Conservation (phyloP, 2,888 invertebrate genomes). For the Alitta virens region DNA sequence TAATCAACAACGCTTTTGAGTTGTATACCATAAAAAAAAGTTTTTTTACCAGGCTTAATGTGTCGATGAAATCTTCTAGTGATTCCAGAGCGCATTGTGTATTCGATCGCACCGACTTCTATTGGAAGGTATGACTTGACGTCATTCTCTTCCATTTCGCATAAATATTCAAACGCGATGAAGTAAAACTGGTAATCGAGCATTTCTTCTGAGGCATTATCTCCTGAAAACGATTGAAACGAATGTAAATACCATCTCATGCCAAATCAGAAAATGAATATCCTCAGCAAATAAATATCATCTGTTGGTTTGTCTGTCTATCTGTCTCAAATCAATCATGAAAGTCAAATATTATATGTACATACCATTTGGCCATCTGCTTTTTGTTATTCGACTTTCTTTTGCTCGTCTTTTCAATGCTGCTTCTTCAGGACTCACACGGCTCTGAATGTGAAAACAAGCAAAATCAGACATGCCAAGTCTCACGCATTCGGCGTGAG, state of each 20-base stretch:
- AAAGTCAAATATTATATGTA: too few relatives aligned
- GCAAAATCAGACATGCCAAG: too few relatives aligned
- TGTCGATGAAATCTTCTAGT: slow-evolving; percentile 9
- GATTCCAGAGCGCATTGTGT: slow-evolving; percentile 8
- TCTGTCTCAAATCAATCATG: too few relatives aligned
- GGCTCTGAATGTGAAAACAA: too few relatives aligned
- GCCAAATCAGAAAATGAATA: too few relatives aligned
- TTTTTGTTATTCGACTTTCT: slow-evolving; percentile 6
- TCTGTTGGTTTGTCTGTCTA: too few relatives aligned
- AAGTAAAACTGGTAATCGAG: slow-evolving; percentile 14
- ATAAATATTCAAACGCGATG: slow-evolving; percentile 16
- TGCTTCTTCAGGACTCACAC: slow-evolving; percentile 8
- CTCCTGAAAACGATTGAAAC: too few relatives aligned
- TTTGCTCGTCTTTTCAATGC: slow-evolving; percentile 1
- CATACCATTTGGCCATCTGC: slow-evolving; percentile 15
- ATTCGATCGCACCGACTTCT: slow-evolving; percentile 13
- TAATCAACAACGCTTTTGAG: too few relatives aligned
- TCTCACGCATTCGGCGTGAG: too few relatives aligned
- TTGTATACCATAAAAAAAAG: too few relatives aligned
- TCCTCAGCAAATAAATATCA: too few relatives aligned
- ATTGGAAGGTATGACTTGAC: neutral
- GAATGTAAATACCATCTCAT: too few relatives aligned
- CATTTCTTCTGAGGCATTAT: neutral
- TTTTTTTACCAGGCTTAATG: slow-evolving; percentile 18
- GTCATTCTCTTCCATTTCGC: slow-evolving; percentile 11